phyloP scores from a whole-genome alignment of 2,797 vertebrate species.

The Acanthurus lineatus region DNA sequence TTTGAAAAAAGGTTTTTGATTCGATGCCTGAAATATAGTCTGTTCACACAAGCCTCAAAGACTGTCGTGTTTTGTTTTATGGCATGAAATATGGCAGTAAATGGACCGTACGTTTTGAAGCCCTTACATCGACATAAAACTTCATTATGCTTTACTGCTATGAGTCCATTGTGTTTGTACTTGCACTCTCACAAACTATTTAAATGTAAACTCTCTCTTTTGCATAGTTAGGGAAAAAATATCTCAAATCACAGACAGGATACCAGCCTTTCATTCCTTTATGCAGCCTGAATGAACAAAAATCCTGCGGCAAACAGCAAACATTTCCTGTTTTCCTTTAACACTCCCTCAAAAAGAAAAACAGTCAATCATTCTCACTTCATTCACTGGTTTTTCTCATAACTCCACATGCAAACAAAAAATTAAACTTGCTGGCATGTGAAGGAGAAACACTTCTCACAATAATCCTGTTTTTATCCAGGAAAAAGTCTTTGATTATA shows the following conservation, averaged over 20 bases:
- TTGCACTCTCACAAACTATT: no score
- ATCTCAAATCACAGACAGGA: not conserved
- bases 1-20: no score
- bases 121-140: no score
- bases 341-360: not conserved
- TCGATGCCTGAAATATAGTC: no score
- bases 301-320: not conserved
- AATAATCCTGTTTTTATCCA: not conserved
- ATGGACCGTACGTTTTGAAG: no score
- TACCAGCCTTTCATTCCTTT: not conserved
- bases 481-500: not conserved
- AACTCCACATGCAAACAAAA: not conserved
- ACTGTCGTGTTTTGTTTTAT: no score
- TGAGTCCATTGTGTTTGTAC: no score
- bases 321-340: not conserved
- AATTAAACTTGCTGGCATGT: no score
- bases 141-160: no score
- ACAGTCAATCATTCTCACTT: not conserved
- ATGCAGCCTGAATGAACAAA: not conserved
- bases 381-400: not conserved
- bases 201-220: not conserved
- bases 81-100: no score
- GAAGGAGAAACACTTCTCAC: not conserved
- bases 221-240: not conserved
- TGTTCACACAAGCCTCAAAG: no score